Evolutionary conservation across 2,113 vertebrate species (phyloP), one percentile per base, ranked within the genome.

Genomic region (Malurus elegans): DNA sequence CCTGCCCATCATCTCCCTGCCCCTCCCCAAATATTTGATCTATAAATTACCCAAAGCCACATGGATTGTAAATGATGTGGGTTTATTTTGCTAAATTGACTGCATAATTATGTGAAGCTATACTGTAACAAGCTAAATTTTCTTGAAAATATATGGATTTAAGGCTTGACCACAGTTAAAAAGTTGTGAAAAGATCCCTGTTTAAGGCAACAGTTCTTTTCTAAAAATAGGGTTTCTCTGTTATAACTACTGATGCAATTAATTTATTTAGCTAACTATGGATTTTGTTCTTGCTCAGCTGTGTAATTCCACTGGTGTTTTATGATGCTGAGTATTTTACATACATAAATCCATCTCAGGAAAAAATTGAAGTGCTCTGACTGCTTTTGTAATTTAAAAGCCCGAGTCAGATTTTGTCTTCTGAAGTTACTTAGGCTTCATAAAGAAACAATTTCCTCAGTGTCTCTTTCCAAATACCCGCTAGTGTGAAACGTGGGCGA

Each of bases 401-500:
- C 16, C 14, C 3, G 5, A 65, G 38, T 83, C 79, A 92, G 25
- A 80, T 66, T 84, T 79, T 92, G 29, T 38, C 38, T 71, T 84
- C 60, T 89, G 56, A 90, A 67, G 45, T 80, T 18, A 66, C 14
- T 56, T 67, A 34, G n/a, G 12, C 47, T 86, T 86, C 44, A 23
- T 60, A 56, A 74, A 74, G 24, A 78, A 71, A 47, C 13, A 8
- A 78, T 91, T 84, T 56, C 42, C 19, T 73, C 32, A 47, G 25
- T 11, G 20, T 34, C 38, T 36, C 40, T 72, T 75, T 85, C 32
- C 3, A 50, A 92, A 51, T 12, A n/a, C 31, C 31, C 51, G 24
- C 31, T 42, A 21, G 7, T 34, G 12, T 56, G 21, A 88, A 91
- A 66, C 0, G 0, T 60, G 29, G 47, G 34, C 0, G 0, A 62